These are phyloP conservation scores for Melanotus villosus DNA, from an alignment of 2,888 invertebrate species.

Conservation along the genomic window DNA sequence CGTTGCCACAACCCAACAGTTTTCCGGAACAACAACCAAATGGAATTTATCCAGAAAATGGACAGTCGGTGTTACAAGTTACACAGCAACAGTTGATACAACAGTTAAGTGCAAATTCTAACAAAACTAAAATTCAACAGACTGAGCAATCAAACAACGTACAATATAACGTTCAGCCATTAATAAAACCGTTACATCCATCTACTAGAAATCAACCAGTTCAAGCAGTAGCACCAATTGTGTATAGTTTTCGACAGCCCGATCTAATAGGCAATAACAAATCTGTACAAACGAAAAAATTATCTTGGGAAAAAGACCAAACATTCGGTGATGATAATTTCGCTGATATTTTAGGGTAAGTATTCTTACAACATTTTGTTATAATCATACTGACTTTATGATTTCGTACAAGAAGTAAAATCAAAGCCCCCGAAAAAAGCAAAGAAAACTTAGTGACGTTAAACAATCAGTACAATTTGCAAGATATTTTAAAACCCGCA, in stretches of 20 bases:
- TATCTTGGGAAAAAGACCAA: slow-evolving; percentile 62
- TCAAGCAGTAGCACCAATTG: slow-evolving; percentile 65
- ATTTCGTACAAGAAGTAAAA: slow-evolving; percentile 59
- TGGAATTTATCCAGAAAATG: slow-evolving; percentile 5
- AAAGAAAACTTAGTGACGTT: slow-evolving; percentile 70
- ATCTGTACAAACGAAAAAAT: slow-evolving; percentile 34
- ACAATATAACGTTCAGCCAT: slow-evolving; percentile 31
- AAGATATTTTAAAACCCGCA: slow-evolving; percentile 66
- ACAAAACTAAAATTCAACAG: slow-evolving; percentile 36
- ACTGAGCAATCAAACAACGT: slow-evolving; percentile 26
- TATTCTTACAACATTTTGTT: slow-evolving; percentile 36
- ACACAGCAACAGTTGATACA: slow-evolving; percentile 28
- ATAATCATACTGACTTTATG: neutral
- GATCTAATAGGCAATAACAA: slow-evolving; percentile 62
- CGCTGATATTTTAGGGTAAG: slow-evolving; percentile 82
- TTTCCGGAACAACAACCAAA: slow-evolving; percentile 49
- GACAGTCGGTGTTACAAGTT: slow-evolving; percentile 30
- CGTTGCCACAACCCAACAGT: slow-evolving; percentile 53
- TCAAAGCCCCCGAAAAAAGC: slow-evolving; percentile 57
- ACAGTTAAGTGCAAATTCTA: slow-evolving; percentile 30
- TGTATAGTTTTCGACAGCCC: slow-evolving; percentile 66
- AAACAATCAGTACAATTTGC: slow-evolving; percentile 67
- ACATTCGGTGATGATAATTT: slow-evolving; percentile 74
- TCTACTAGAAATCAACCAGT: slow-evolving; percentile 61
- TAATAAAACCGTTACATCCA: slow-evolving; percentile 64